These are phyloP conservation scores for Pedionomus torquatus DNA, from an alignment of 2,113 vertebrate genomes.

Conservation along the genomic window DNA sequence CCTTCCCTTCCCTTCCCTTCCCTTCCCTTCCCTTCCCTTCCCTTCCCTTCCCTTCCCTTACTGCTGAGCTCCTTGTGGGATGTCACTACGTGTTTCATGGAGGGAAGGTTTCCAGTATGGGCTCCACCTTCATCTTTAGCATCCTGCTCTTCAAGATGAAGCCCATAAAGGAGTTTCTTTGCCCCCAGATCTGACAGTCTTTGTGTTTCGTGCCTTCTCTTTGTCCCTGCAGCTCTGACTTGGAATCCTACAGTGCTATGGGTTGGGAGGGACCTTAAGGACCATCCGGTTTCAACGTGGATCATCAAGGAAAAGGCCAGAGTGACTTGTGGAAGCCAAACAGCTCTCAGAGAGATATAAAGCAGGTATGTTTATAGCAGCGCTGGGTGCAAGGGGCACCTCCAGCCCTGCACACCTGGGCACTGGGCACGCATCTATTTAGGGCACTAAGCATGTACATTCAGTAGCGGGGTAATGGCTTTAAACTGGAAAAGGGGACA, in stretches of 20 bases:
- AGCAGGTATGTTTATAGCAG: no score
- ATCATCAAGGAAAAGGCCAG: neutral
- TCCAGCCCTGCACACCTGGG: no score
- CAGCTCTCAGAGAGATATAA: no score
- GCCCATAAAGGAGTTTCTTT: neutral
- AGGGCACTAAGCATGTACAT: no score
- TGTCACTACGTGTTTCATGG: fast-evolving
- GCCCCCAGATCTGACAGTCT: neutral
- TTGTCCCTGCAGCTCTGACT: neutral
- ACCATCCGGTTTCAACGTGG: no score
- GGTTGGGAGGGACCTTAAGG: no score
- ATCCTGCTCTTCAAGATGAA: neutral
- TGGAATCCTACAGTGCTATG: no score
- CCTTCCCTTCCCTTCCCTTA: neutral
- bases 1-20: neutral
- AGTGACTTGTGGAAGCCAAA: neutral
- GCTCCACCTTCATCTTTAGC: neutral
- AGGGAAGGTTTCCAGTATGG: neutral
- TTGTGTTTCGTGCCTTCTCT: neutral
- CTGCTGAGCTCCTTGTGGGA: fast-evolving
- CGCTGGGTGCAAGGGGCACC: no score
- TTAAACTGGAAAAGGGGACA: no score
- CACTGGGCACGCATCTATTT: no score
- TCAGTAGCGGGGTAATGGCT: no score
- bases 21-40: no score